Evolutionary conservation across 2,888 invertebrate species (phyloP).

Genomic region (Ectobius pallidus): DNA sequence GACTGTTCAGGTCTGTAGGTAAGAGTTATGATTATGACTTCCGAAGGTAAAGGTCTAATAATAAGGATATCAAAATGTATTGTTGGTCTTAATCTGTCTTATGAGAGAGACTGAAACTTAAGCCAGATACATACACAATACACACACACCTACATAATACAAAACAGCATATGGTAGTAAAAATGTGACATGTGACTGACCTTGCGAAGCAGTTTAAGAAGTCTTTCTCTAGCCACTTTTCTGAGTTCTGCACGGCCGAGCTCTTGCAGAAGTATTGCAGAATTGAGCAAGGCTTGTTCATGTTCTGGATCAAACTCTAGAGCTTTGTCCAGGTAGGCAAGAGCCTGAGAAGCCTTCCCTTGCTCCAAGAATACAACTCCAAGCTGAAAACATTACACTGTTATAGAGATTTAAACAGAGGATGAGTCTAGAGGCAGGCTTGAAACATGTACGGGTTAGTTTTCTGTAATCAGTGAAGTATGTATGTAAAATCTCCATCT

Average conservation of each 20-base stretch:
- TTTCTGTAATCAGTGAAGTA: neutral
- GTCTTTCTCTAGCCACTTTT: slow-evolving; percentile 78
- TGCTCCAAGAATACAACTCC: slow-evolving; percentile 94
- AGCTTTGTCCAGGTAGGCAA: slow-evolving; percentile 92
- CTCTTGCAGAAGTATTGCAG: slow-evolving; percentile 93
- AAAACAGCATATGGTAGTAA: no score
- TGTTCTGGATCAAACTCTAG: slow-evolving; percentile 92
- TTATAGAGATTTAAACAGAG: slow-evolving; percentile 25
- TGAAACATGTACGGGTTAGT: neutral
- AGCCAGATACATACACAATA: no score
- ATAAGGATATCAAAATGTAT: no score
- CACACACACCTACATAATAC: no score
- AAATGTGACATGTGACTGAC: no score
- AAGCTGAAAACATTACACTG: slow-evolving; percentile 67
- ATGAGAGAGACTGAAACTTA: no score
- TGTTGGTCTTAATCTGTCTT: no score
- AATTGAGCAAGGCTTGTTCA: slow-evolving; percentile 92
- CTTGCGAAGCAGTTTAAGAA: slow-evolving; percentile 79
- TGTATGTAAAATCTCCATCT: no score
- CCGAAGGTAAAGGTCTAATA: no score
- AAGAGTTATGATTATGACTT: no score
- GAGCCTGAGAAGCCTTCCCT: slow-evolving; percentile 87
- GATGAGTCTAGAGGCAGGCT: no score
- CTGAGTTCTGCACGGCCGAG: slow-evolving; percentile 80
- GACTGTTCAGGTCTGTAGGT: no score